Evolutionary conservation across 1,140 invertebrate species (phyloP).

Genomic region (Drosophila nikananu): DNA sequence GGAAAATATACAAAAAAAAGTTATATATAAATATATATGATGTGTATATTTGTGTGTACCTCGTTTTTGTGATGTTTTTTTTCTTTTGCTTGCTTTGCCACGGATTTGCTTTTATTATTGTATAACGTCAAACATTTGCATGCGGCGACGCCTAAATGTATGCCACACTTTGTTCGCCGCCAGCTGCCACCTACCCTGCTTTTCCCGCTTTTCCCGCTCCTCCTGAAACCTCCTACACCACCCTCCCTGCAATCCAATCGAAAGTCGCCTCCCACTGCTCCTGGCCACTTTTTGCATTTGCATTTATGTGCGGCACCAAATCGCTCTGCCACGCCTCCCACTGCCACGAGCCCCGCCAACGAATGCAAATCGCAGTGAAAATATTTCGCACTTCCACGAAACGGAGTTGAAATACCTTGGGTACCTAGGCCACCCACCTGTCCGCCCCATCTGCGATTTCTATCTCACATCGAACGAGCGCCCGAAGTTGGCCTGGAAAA

Average conservation of each 20-base stretch:
- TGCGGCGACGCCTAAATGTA: constrained; percentile 77
- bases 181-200: constrained; percentile 35
- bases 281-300: constrained; percentile 72
- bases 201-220: background rate
- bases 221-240: background rate
- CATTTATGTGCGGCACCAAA: constrained; percentile 79
- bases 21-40: constrained; percentile 23
- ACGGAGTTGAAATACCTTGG: constrained; percentile 17
- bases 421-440: constrained; percentile 2
- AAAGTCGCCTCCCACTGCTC: background rate
- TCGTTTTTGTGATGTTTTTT: constrained; percentile 16
- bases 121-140: constrained; percentile 79
- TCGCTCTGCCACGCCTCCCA: constrained; percentile 18
- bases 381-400: constrained; percentile 78
- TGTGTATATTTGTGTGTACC: constrained; percentile 43
- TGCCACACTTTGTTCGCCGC: constrained; percentile 62
- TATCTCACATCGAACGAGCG: constrained; percentile 21
- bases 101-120: constrained; percentile 75
- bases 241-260: background rate
- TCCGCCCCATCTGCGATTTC: constrained; percentile 24
- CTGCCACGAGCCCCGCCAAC: constrained; percentile 5
- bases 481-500: constrained; percentile 35
- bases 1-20: constrained; percentile 24
- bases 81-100: constrained; percentile 39
- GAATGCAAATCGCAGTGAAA: constrained; percentile 76